Evolutionary conservation across 2,888 invertebrate species (phyloP), one percentile per base, ranked within the genome.

Genomic region (Drosophila neonasuta): DNA sequence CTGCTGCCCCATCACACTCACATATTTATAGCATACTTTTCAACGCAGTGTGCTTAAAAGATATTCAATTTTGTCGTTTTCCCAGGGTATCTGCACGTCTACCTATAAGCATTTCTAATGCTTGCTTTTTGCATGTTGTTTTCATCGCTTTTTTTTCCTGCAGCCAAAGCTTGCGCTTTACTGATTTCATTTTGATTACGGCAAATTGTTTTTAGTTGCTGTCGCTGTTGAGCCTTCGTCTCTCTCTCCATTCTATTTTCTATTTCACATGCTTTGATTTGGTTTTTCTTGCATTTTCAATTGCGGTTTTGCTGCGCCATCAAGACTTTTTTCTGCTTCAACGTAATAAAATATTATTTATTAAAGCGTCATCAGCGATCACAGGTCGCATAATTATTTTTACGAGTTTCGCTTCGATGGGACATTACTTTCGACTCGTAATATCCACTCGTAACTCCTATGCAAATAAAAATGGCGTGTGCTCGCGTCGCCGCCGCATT

Each of bases 141-240:
- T 24, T 24, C 24, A 24, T 24, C 24, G 24, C 1, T 1, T 24
- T 24, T 24, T 24, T 30, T 56, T 61, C 68, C 61, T 66, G 66
- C 65, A 24, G 50, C 60, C 72, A 65, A 72, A 67, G 70, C 56
- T 66, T 77, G 78, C 68, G 84, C 84, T 80, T 77, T 77, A 68
- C 78, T 80, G 80, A 86, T 86, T 80, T 80, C 86, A 72, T 80
- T 86, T 86, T 80, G 86, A 86, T 81, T 86, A 86, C 78, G 73
- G 84, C 68, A 81, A 81, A 86, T 81, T 81, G 80, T 86, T 86
- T 81, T 86, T 78, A 86, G 78, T 86, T 77, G 74, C 68, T 58
- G 55, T 52, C 54, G 76, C 52, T 24, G 24, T 79, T 71, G 44
- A 63, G 62, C 58, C 60, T 61, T 39, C 1, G 20, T 46, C 34